Percentiles rank a stretch among this genome's conserved stretches.
Evolutionary conservation across 2,797 vertebrate species (phyloP).

Genomic region (Danio kyathit): DNA sequence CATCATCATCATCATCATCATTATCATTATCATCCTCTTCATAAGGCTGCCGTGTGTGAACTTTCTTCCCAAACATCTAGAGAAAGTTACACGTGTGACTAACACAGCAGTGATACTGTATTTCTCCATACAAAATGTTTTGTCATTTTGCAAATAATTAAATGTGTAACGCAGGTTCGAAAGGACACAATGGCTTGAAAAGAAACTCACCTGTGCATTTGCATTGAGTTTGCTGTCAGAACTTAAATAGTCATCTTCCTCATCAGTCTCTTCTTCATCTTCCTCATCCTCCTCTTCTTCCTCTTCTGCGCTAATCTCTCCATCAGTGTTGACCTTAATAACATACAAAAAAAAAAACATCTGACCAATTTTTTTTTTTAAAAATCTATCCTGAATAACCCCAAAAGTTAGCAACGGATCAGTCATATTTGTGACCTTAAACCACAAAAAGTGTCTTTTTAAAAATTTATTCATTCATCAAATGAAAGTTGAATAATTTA

Average conservation of each 20-base stretch:
- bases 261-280: background rate
- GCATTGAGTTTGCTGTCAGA: background rate
- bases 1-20: slow-evolving; percentile 2
- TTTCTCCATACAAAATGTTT: background rate
- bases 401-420: background rate
- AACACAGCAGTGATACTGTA: background rate
- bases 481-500: too few species aligned
- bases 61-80: slow-evolving; percentile 28
- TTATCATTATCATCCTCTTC: slow-evolving; percentile 17
- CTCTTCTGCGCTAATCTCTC: background rate
- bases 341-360: background rate
- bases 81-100: background rate
- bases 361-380: background rate
- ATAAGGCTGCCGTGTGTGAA: background rate
- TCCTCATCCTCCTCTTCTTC: background rate
- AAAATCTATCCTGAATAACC: background rate
- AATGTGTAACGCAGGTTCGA: background rate
- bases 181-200: background rate
- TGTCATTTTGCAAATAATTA: background rate
- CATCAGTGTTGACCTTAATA: slow-evolving; percentile 1
- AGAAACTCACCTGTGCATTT: background rate
- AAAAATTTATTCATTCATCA: too few species aligned
- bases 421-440: too few species aligned
- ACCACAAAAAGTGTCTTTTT: too few species aligned
- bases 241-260: background rate